These are phyloP conservation scores for Acleris cristana DNA, from an alignment of 2,888 invertebrate genomes.

Conservation along the genomic window DNA sequence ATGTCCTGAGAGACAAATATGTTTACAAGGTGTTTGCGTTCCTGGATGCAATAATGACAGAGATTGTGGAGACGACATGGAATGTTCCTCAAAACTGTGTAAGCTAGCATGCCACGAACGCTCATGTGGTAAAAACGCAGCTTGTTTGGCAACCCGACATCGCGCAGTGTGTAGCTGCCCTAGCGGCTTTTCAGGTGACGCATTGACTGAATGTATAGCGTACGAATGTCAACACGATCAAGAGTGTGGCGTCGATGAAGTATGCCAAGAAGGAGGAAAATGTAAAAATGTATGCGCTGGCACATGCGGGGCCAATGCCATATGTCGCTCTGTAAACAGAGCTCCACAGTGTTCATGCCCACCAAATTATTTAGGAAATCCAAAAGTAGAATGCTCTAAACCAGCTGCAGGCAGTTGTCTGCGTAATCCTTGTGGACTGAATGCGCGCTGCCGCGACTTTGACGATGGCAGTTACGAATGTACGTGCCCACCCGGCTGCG, in stretches of 20 bases:
- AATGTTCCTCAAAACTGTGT: conserved; percentile 88
- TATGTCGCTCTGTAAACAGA: conserved; percentile 91
- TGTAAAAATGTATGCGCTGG: conserved; percentile 93
- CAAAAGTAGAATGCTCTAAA: conserved; percentile 89
- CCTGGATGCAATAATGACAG: conserved; percentile 91
- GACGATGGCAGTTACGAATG: conserved; percentile 91
- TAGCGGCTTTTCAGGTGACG: conserved; percentile 93
- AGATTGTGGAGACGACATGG: conserved; percentile 90
- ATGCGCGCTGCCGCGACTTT: conserved; percentile 91
- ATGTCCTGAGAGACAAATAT: conserved; percentile 91
- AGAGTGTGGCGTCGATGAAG: conserved; percentile 91
- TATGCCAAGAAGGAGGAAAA: conserved; percentile 86
- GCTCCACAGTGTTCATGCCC: conserved; percentile 93
- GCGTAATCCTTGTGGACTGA: conserved; percentile 92
- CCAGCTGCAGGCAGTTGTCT: conserved; percentile 89
- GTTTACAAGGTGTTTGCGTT: conserved; percentile 88
- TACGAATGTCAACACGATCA: conserved; percentile 90
- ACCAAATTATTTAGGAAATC: conserved; percentile 91
- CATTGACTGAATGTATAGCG: conserved; percentile 88
- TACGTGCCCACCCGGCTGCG: conserved; percentile 90
- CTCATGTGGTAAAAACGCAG: conserved; percentile 91
- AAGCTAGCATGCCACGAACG: conserved; percentile 87
- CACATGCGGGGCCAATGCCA: conserved; percentile 92
- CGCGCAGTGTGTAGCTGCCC: conserved; percentile 94
- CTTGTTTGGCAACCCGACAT: conserved; percentile 91